Evolutionary conservation across 2,888 invertebrate species (phyloP).

Genomic region (Copidosoma aretas): DNA sequence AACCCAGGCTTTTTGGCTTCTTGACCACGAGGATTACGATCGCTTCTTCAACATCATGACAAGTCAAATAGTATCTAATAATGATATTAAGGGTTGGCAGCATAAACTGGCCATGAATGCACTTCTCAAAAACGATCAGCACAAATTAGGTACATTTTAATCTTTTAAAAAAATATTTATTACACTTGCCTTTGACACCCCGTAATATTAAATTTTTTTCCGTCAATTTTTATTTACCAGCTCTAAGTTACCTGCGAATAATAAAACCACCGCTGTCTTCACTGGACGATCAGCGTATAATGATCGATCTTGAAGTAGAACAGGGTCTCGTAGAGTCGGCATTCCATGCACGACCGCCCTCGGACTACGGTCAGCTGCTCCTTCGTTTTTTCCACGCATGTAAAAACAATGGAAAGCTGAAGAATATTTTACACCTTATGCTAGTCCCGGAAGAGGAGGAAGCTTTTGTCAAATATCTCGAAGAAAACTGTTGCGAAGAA

Average conservation of each 20-base stretch:
- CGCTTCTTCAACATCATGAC: slow-evolving; percentile 61
- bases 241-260: slow-evolving; percentile 74
- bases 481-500: slow-evolving; percentile 71
- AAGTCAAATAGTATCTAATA: slow-evolving; percentile 52
- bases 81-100: slow-evolving; percentile 74
- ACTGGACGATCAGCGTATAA: slow-evolving; percentile 62
- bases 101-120: slow-evolving; percentile 74
- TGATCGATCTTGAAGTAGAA: slow-evolving; percentile 54
- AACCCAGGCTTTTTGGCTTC: slow-evolving; percentile 86
- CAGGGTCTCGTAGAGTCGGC: slow-evolving; percentile 57
- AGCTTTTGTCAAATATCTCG: slow-evolving; percentile 71
- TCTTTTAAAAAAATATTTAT: background rate
- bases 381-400: slow-evolving; percentile 56
- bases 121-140: slow-evolving; percentile 72
- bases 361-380: slow-evolving; percentile 54
- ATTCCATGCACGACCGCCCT: slow-evolving; percentile 55
- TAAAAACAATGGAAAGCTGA: slow-evolving; percentile 51
- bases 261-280: slow-evolving; percentile 67
- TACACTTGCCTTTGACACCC: background rate
- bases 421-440: slow-evolving; percentile 68
- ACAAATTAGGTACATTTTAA: slow-evolving; percentile 62
- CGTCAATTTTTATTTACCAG: slow-evolving; percentile 51
- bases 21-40: slow-evolving; percentile 85
- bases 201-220: background rate
- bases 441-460: slow-evolving; percentile 72